Evolutionary conservation across 2,888 invertebrate species (phyloP), one percentile per base, ranked within the genome.

Genomic region (Melieria crassipennis): DNA sequence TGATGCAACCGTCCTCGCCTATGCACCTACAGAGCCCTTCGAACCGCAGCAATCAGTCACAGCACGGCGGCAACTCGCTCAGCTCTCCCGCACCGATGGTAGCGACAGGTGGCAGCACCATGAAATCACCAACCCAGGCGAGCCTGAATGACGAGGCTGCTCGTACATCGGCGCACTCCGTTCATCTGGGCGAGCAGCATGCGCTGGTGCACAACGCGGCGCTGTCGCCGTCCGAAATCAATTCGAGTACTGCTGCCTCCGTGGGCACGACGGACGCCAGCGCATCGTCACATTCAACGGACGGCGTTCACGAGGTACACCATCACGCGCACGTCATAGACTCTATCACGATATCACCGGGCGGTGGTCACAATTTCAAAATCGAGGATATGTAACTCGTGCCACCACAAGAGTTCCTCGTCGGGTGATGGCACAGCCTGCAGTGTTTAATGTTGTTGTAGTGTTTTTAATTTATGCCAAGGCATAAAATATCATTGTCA

Each of bases 341-440:
- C 75, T 85, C 85, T 16, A 84, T 86, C 68, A 85, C 84, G 67
- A 86, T 86, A 79, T 86, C 86, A 11, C 84, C 86, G 10, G 81
- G 80, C 61, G 81, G 79, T 71, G 81, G 82, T 56, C 83, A 85
- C 72, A 83, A 80, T 75, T 87, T 87, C 70, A 87, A 87, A 80
- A 86, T 87, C 73, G 87, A 87, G 77, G 83, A 85, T 73, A 85
- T 87, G 78, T 86, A 86, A 83, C 75, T 73, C 64, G 7, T 68
- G 48, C 48, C 61, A 62, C 6, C 45, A 10, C 43, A 48, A 58
- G 52, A 61, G 45, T 67, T 67, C 58, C 43, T 50, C 50, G 30
- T 30, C 30, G 30, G 30, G 30, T 30, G 45, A 65, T 10, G 58
- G 58, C 58, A n/a, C 16, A 67, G 43, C 30, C n/a, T 16, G 57